A percentile compares a stretch with the other conserved stretches of the same genome.
Evolutionary conservation across 2,797 vertebrate genomes (phyloP).

Genomic region (Synanceia verrucosa): DNA sequence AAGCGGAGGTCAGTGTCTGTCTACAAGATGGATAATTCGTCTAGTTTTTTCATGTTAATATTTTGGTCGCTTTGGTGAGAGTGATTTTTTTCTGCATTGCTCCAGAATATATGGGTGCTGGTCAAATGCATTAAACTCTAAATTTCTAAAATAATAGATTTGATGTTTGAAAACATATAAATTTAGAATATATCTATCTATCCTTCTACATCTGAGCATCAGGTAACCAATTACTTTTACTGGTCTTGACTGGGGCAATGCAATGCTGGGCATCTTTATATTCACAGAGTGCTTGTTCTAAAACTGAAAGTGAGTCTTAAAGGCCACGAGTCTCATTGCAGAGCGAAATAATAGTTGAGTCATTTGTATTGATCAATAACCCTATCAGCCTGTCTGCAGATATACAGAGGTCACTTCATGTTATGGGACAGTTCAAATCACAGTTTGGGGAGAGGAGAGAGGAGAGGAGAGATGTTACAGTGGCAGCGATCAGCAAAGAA

Average conservation of each 20-base stretch:
- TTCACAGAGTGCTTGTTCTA: neutral
- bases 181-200: neutral
- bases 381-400: constrained; percentile 24
- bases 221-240: neutral
- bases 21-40: no score
- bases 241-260: neutral
- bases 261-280: neutral
- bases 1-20: neutral
- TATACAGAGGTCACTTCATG: constrained; percentile 24
- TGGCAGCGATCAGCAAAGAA: constrained; percentile 1
- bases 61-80: no score
- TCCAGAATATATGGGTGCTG: neutral
- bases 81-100: neutral
- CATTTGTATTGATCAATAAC: constrained; percentile 40
- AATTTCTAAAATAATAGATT: neutral
- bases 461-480: neutral
- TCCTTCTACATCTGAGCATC: neutral
- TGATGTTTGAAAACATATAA: neutral
- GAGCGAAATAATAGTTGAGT: constrained; percentile 37
- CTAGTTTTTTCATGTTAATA: no score
- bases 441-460: neutral
- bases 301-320: constrained; percentile 1
- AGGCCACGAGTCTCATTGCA: neutral
- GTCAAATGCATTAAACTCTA: neutral
- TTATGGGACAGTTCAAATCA: constrained; percentile 2